Evolutionary conservation across 2,888 invertebrate genomes (phyloP).

Genomic region (Aelia acuminata): DNA sequence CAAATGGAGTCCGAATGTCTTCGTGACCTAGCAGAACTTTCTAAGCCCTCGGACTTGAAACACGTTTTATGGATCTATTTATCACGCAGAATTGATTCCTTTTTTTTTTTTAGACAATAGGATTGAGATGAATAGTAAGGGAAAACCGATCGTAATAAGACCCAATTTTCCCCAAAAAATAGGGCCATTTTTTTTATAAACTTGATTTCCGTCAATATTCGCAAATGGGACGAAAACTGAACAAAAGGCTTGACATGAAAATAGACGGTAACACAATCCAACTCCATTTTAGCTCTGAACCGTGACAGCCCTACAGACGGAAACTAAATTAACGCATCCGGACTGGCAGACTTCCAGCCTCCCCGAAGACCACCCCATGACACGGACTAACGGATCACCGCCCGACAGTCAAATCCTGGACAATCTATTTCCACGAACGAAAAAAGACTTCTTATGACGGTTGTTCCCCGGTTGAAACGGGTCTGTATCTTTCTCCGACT

Average conservation of each 20-base stretch:
- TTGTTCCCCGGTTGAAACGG: background rate
- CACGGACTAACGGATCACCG: conserved; percentile 21
- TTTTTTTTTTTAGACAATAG: background rate
- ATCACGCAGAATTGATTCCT: background rate
- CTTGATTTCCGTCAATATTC: background rate
- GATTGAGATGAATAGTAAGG: background rate
- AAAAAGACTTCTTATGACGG: background rate
- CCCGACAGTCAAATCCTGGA: background rate
- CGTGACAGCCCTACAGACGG: background rate
- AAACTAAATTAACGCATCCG: conserved; percentile 24
- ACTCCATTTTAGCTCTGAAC: conserved; percentile 4
- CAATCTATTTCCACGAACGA: background rate
- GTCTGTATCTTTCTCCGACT: conserved; percentile 14
- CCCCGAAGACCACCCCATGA: conserved; percentile 15
- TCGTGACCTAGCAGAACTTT: conserved; percentile 27
- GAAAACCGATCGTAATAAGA: background rate
- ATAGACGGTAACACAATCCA: conserved; percentile 26
- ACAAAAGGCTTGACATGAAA: background rate
- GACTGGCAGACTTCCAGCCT: conserved; percentile 13
- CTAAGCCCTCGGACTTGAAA: background rate
- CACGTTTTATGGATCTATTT: background rate
- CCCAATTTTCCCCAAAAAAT: background rate
- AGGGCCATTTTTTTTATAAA: background rate
- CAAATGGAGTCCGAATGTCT: conserved; percentile 4
- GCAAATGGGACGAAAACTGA: background rate